Evolutionary conservation across 2,113 vertebrate species (phyloP).

Genomic region (Aythya baeri): DNA sequence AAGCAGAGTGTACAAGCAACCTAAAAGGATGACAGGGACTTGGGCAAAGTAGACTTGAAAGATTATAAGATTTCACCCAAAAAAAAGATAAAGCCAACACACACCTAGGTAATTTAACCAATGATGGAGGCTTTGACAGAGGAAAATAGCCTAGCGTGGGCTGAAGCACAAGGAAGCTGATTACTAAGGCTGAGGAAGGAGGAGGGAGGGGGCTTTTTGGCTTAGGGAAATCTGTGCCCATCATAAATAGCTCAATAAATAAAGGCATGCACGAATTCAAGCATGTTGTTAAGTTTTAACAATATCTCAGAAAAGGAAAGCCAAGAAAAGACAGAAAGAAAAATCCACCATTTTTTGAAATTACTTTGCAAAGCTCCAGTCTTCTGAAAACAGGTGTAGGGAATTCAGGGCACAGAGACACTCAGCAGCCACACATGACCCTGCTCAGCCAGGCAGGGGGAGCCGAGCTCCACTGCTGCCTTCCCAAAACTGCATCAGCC

Average conservation of each 20-base stretch:
- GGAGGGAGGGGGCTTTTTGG: slow-evolving; percentile 62
- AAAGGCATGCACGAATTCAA: slow-evolving; percentile 46
- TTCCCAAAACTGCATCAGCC: background rate
- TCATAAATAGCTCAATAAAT: slow-evolving; percentile 59
- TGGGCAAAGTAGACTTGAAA: background rate
- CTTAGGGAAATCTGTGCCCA: slow-evolving; percentile 60
- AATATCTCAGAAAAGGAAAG: background rate
- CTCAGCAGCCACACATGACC: background rate
- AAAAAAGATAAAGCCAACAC: slow-evolving; percentile 33
- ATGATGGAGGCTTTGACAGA: slow-evolving; percentile 41
- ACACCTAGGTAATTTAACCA: slow-evolving; percentile 50
- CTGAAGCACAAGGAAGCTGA: slow-evolving; percentile 56
- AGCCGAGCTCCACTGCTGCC: background rate
- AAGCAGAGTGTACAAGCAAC: background rate
- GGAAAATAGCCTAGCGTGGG: slow-evolving; percentile 65
- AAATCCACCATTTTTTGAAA: background rate
- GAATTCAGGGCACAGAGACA: background rate
- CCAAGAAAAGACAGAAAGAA: slow-evolving; percentile 17
- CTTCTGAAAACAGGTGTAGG: background rate
- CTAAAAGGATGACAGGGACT: background rate
- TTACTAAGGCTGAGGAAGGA: slow-evolving; percentile 62
- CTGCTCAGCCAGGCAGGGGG: background rate
- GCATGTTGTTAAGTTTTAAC: slow-evolving; percentile 29
- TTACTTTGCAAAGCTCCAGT: background rate
- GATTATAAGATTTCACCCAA: background rate